A percentile compares a stretch with the other conserved stretches of the same genome.
phyloP scores from a whole-genome alignment of 2,888 invertebrate species.

The Dendrolimus houi region DNA sequence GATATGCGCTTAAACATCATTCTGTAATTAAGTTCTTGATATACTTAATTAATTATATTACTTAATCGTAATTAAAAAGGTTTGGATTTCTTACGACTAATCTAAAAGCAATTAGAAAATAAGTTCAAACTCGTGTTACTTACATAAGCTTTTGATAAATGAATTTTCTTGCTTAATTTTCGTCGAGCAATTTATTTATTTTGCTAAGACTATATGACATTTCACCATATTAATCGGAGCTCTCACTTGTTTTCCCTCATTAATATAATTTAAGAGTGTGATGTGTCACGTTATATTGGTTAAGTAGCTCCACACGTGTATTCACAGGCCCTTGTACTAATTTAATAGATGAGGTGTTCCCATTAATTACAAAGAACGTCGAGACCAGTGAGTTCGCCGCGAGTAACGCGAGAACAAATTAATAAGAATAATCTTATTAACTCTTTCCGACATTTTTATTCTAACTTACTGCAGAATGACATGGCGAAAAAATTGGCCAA shows the following conservation, averaged over 20 bases:
- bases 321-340: slow-evolving; percentile 65
- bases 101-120: slow-evolving; percentile 37
- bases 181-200: slow-evolving; percentile 71
- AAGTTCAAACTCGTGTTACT: slow-evolving; percentile 29
- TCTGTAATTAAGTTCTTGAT: too few relatives aligned
- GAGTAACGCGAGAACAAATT: slow-evolving; percentile 63
- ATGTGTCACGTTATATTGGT: slow-evolving; percentile 40
- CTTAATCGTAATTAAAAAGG: too few relatives aligned
- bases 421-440: slow-evolving; percentile 73
- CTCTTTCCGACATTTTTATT: slow-evolving; percentile 66
- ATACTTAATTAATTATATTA: too few relatives aligned
- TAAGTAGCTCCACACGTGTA: slow-evolving; percentile 45
- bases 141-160: slow-evolving; percentile 53
- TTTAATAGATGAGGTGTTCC: slow-evolving; percentile 75
- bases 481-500: too few relatives aligned
- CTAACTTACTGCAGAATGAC: slow-evolving; percentile 5
- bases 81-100: neutral
- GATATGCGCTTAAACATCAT: too few relatives aligned
- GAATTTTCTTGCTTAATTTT: slow-evolving; percentile 66
- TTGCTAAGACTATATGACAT: slow-evolving; percentile 51
- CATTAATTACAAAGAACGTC: slow-evolving; percentile 75
- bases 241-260: slow-evolving; percentile 8
- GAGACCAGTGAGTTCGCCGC: slow-evolving; percentile 54
- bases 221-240: slow-evolving; percentile 33
- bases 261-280: slow-evolving; percentile 12